Percentiles rank a stretch among this genome's conserved stretches.
Conservation (phyloP, 2,797 vertebrate genomes). For the Sebastolobus altivelis region DNA sequence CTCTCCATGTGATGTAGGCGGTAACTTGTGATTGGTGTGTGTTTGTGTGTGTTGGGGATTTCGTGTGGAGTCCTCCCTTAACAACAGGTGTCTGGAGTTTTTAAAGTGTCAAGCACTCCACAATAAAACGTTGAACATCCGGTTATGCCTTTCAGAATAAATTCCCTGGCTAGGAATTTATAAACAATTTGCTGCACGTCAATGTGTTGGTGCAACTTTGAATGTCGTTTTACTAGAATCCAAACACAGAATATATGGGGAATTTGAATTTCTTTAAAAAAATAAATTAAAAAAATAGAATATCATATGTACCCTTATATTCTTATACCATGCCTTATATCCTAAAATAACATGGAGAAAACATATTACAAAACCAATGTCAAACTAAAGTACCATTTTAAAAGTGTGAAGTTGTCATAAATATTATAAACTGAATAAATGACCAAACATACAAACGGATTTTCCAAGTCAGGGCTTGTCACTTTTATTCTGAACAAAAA, state of each 20-base stretch:
- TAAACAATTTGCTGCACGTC: too few species aligned
- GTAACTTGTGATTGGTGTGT: conserved; percentile 39
- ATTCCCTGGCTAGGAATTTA: fast-evolving
- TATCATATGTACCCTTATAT: background rate
- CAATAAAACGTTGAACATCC: background rate
- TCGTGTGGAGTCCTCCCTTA: conserved; percentile 22
- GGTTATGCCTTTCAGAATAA: conserved; percentile 47
- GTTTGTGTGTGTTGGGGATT: background rate
- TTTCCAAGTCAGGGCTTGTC: fast-evolving
- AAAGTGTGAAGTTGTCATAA: background rate
- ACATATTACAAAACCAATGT: background rate
- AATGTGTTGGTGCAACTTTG: background rate
- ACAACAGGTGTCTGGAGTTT: conserved; percentile 69
- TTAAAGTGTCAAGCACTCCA: background rate
- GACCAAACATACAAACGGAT: background rate
- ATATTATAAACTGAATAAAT: background rate
- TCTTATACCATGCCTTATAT: background rate
- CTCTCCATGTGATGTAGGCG: conserved; percentile 41
- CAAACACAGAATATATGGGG: background rate
- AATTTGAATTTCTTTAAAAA: too few species aligned
- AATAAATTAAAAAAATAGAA: background rate
- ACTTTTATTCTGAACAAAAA: conserved; percentile 28
- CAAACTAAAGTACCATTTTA: background rate
- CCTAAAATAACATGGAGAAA: background rate
- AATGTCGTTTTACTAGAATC: background rate